A percentile compares a stretch with the other conserved stretches of the same genome.
Evolutionary conservation across 2,888 invertebrate species (phyloP).

Genomic region (Nemotelus nigrinus): DNA sequence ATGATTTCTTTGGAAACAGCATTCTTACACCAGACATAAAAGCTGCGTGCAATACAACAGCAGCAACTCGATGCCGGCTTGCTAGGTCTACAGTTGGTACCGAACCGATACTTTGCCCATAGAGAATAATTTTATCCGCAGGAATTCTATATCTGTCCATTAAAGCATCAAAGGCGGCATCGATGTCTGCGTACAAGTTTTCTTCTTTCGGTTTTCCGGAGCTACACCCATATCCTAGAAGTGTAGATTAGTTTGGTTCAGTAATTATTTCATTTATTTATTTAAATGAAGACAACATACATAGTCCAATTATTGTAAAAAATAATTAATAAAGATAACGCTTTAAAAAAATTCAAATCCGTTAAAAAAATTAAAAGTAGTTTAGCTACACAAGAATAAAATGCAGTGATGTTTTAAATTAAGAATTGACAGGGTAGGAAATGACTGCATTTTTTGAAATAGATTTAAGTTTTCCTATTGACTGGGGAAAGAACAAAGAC

Average conservation of each 20-base stretch:
- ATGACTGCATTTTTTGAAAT: no score
- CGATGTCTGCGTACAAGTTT: conserved; percentile 97
- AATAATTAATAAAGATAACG: no score
- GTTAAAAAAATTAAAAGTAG: no score
- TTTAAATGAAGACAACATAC: no score
- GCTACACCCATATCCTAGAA: conserved; percentile 88
- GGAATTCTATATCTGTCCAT: conserved; percentile 84
- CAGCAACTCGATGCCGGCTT: conserved; percentile 89
- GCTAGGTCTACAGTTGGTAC: conserved; percentile 98
- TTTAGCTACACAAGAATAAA: no score
- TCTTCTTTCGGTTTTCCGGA: conserved; percentile 97
- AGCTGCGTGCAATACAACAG: conserved; percentile 96
- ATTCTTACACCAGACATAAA: conserved; percentile 98
- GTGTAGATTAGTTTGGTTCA: neutral
- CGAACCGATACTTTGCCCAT: conserved; percentile 98
- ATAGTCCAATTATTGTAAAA: no score
- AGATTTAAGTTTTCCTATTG: no score
- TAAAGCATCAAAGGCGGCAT: conserved; percentile 94
- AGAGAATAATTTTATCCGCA: conserved; percentile 95
- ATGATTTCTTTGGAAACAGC: conserved; percentile 95
- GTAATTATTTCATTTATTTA: no score
- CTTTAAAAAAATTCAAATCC: no score
- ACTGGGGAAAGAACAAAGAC: no score
- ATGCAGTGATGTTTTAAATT: no score
- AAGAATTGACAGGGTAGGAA: no score